Evolutionary conservation across 2,888 invertebrate species (phyloP).

Genomic region (Synanthedon vespiformis): DNA sequence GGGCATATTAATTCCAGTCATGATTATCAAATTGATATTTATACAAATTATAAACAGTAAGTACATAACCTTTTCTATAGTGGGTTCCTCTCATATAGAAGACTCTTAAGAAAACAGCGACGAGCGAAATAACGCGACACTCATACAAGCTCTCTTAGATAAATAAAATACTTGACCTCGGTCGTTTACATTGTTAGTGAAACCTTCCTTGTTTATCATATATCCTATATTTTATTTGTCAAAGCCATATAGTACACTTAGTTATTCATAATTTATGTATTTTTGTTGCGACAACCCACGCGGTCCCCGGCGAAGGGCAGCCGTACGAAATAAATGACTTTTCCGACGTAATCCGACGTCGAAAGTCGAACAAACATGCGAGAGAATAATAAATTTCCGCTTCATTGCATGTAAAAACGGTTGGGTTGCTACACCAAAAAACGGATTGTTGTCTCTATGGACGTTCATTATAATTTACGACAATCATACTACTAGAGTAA

Average conservation of each 20-base stretch:
- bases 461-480: neutral
- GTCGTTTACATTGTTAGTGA: too few relatives aligned
- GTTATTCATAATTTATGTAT: neutral
- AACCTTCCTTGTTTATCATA: too few relatives aligned
- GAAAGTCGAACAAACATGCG: slow-evolving; percentile 8
- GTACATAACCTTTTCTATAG: too few relatives aligned
- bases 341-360: slow-evolving; percentile 10
- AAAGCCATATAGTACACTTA: neutral
- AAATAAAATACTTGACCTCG: too few relatives aligned
- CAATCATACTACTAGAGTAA: neutral
- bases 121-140: too few relatives aligned
- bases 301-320: slow-evolving; percentile 3
- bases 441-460: neutral
- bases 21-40: too few relatives aligned
- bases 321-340: slow-evolving; percentile 7
- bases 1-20: too few relatives aligned
- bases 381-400: slow-evolving; percentile 7
- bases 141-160: too few relatives aligned
- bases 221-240: too few relatives aligned
- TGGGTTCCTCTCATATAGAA: too few relatives aligned
- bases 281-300: slow-evolving; percentile 2
- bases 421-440: neutral
- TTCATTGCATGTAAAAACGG: slow-evolving; percentile 5
- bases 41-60: too few relatives aligned
- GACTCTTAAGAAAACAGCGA: too few relatives aligned